phyloP scores from a whole-genome alignment of 2,797 vertebrate genomes.

The Aselliscus stoliczkanus region DNA sequence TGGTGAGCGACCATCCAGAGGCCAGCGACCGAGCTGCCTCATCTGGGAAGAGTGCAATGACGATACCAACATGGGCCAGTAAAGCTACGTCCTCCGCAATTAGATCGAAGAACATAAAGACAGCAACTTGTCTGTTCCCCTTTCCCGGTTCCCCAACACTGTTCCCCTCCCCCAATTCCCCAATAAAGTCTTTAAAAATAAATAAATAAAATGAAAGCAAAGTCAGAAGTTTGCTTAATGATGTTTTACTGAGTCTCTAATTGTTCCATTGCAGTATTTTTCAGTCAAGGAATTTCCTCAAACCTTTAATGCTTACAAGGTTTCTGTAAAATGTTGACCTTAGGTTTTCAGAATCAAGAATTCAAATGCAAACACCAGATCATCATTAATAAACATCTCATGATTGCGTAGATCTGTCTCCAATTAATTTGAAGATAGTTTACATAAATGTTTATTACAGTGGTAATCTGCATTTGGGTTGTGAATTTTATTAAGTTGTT shows the following conservation, averaged over 20 bases:
- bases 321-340: slow-evolving; percentile 20
- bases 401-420: not conserved
- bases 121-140: too few species aligned
- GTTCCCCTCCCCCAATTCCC: too few species aligned
- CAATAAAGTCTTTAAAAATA: too few species aligned
- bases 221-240: not conserved
- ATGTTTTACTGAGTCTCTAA: not conserved
- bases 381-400: not conserved
- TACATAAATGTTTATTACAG: not conserved
- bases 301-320: not conserved
- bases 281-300: not conserved
- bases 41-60: too few species aligned
- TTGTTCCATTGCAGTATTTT: not conserved
- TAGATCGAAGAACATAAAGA: too few species aligned
- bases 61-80: too few species aligned
- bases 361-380: not conserved
- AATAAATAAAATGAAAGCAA: too few species aligned
- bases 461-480: not conserved
- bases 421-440: not conserved
- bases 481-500: not conserved
- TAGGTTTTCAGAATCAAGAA: slow-evolving; percentile 25
- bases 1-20: too few species aligned
- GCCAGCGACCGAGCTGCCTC: too few species aligned
- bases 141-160: too few species aligned
- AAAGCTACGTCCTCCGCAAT: too few species aligned